These are phyloP conservation scores for Trachelus iudaicus DNA, from an alignment of 2,888 invertebrate species.

Conservation along the genomic window DNA sequence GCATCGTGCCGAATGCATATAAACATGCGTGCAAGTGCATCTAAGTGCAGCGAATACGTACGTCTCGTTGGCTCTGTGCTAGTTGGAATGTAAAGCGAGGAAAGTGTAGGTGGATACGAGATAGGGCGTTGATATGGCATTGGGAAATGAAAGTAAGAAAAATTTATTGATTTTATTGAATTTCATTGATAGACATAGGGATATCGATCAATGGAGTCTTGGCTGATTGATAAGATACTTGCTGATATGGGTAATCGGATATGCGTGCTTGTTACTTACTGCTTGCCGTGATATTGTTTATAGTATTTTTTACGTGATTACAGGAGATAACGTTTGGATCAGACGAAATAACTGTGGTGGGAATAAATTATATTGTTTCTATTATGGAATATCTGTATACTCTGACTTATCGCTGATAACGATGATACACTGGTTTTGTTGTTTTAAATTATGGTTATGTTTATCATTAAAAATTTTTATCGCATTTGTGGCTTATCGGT, in stretches of 20 bases:
- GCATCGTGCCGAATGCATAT: neutral
- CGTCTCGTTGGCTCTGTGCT: neutral
- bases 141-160: neutral
- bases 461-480: too few species aligned
- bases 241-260: neutral
- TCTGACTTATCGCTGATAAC: neutral
- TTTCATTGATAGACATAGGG: neutral
- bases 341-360: too few species aligned
- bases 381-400: neutral
- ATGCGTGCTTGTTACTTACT: neutral
- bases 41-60: neutral
- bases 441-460: too few species aligned
- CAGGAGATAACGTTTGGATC: too few species aligned
- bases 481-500: too few species aligned
- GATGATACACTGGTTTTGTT: neutral
- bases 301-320: neutral
- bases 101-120: neutral
- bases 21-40: neutral
- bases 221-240: neutral
- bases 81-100: neutral
- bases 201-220: neutral
- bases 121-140: neutral
- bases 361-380: neutral
- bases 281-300: neutral
- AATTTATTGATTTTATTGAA: neutral